phyloP scores from a whole-genome alignment of 2,888 invertebrate genomes.

The Heliconius hortense region DNA sequence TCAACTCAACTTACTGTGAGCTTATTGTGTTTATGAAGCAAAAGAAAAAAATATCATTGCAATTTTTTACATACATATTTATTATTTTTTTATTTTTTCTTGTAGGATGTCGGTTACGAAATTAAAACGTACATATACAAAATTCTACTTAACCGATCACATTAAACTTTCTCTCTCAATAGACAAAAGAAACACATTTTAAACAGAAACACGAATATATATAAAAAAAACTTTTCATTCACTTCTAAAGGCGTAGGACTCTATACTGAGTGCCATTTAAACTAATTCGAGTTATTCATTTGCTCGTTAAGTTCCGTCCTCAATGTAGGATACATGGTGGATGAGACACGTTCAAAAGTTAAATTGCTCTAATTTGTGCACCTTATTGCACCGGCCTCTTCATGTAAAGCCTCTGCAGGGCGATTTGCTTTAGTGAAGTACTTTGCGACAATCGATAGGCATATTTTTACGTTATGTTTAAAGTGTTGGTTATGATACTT shows the following conservation, averaged over 20 bases:
- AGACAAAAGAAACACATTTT: not conserved
- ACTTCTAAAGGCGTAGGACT: conserved; percentile 8
- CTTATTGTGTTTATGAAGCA: no score
- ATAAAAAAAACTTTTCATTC: not conserved
- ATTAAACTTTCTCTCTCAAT: not conserved
- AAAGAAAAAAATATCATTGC: no score
- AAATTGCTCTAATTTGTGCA: conserved; percentile 78
- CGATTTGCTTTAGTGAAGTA: conserved; percentile 61
- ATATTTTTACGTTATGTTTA: not conserved
- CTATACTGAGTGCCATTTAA: conserved; percentile 24
- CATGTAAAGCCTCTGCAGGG: conserved; percentile 65
- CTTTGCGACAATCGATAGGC: conserved; percentile 29
- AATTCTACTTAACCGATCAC: no score
- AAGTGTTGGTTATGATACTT: no score
- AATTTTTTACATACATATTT: no score
- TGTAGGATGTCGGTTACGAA: no score
- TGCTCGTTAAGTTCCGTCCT: conserved; percentile 48
- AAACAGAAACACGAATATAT: not conserved
- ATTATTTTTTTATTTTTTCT: no score
- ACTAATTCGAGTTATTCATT: conserved; percentile 43
- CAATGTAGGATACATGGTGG: conserved; percentile 50
- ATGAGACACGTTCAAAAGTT: conserved; percentile 70
- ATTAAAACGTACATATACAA: no score
- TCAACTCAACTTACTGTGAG: no score
- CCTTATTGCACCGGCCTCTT: conserved; percentile 68